Evolutionary conservation across 64 coral and sea anemone genomes (phyloP).

Genomic region (Acropora tenuis): DNA sequence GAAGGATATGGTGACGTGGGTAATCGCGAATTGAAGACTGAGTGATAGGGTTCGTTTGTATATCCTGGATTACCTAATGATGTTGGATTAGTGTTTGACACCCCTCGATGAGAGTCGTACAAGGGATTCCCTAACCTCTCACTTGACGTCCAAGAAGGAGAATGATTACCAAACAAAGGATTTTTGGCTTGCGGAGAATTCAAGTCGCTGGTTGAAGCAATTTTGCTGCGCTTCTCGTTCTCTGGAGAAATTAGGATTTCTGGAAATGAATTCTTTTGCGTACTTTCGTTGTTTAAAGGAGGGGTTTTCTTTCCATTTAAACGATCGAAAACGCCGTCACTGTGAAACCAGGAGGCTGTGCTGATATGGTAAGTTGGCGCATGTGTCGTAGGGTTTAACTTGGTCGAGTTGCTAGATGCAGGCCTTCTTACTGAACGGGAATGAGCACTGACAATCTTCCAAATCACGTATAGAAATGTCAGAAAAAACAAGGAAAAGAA

Average conservation of each 20-base stretch:
- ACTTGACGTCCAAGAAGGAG: constrained; percentile 6
- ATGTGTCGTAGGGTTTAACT: constrained; percentile 74
- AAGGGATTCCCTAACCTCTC: not conserved
- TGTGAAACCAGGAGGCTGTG: constrained; percentile 5
- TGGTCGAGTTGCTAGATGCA: constrained; percentile 61
- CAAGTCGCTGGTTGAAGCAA: not conserved
- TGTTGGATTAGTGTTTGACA: not conserved
- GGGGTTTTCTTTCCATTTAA: not conserved
- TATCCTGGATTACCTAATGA: not conserved
- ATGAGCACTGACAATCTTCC: constrained; percentile 96
- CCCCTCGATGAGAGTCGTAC: not conserved
- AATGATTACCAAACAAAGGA: not conserved
- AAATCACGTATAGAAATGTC: constrained; percentile 86
- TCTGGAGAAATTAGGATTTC: not conserved
- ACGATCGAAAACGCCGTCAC: not conserved
- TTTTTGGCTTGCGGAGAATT: not conserved
- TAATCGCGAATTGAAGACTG: not conserved
- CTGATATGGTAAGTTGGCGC: constrained; percentile 29
- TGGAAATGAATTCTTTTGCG: not conserved
- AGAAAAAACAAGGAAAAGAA: constrained; percentile 79
- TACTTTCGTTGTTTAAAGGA: not conserved
- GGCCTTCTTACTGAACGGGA: constrained; percentile 80
- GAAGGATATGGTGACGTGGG: not conserved
- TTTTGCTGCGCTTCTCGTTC: not conserved
- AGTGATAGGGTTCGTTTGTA: not conserved